Evolutionary conservation across 2,113 vertebrate species (phyloP), one percentile per base, ranked within the genome.

Genomic region (Irena cyanogastra): DNA sequence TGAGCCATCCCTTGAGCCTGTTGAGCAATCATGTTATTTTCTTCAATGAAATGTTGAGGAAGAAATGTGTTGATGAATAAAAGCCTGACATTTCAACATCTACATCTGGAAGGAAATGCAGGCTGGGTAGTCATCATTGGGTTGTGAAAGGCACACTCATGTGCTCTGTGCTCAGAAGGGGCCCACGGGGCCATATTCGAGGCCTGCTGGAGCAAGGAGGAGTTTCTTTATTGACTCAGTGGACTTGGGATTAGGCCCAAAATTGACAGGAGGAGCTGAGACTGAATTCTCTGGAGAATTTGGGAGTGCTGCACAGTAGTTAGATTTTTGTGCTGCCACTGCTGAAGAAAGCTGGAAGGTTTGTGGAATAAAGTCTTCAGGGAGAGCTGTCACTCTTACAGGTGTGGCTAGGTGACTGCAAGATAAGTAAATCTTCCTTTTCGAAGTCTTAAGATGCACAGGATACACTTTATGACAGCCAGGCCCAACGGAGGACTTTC

Each of bases 21-120:
- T 97, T 97, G 89, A 83, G 94, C 95, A 97, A 97, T 97, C 79
- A 0, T 79, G 87, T 87, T 92, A 71, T 97, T 97, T 96, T 96
- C 93, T 96, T 94, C 81, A 86, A 41, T 94, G 96, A 97, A 96
- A 90, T 12, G 63, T 95, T 94, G 89, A 59, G 69, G 93, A 93
- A 71, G 94, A 97, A 89, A 54, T 94, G 94, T 65, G 45, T 75
- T 86, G 41, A 21, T 92, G 91, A 94, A 89, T 92, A 93, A 96
- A 94, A 89, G 85, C 24, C 41, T 93, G 86, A 92, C 85, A 93
- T 96, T 96, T 94, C 95, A 95, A 87, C 90, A 96, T 87, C 94
- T 94, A 83, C 77, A 87, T 95, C 90, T 83, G 92, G 85, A 69
- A 93, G 79, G 80, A 89, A 85, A 41, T 3, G 6, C 57, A 86